phyloP scores from a whole-genome alignment of 30 jellyfish, hydroid and myxozoan genomes.

The Mastigias papua region DNA sequence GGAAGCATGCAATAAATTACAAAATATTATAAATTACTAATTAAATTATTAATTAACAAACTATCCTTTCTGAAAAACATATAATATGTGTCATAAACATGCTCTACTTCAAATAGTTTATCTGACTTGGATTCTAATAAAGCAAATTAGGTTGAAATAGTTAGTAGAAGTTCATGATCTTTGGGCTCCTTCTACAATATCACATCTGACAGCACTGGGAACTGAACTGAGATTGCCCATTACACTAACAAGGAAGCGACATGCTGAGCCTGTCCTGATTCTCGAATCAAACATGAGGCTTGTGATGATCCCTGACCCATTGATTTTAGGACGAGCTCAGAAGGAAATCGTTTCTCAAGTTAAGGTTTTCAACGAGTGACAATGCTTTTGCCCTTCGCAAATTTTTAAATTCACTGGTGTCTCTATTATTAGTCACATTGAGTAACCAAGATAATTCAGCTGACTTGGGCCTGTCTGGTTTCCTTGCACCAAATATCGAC shows the following conservation, averaged over 20 bases:
- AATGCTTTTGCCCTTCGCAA: conserved; percentile 65
- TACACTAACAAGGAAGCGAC: neutral
- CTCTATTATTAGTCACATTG: conserved; percentile 7
- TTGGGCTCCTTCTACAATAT: no score
- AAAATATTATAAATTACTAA: no score
- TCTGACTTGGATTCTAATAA: no score
- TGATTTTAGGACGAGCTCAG: conserved; percentile 6
- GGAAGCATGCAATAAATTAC: no score
- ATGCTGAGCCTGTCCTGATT: neutral
- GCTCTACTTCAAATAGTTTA: no score
- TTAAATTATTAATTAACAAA: no score
- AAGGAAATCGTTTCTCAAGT: conserved; percentile 59
- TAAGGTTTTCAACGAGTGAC: conserved; percentile 68
- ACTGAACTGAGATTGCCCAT: neutral
- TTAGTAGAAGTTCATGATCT: no score
- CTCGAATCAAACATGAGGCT: neutral
- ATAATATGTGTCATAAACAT: no score
- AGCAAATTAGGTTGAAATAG: no score
- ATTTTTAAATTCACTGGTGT: conserved; percentile 3
- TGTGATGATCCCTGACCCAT: neutral
- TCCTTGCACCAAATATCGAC: conserved; percentile 55
- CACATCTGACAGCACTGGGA: neutral
- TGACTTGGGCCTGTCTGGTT: conserved; percentile 61
- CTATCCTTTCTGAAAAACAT: no score
- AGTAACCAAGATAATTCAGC: conserved; percentile 48